Evolutionary conservation across 2,888 invertebrate species (phyloP).

Genomic region (Ischnura elegans): DNA sequence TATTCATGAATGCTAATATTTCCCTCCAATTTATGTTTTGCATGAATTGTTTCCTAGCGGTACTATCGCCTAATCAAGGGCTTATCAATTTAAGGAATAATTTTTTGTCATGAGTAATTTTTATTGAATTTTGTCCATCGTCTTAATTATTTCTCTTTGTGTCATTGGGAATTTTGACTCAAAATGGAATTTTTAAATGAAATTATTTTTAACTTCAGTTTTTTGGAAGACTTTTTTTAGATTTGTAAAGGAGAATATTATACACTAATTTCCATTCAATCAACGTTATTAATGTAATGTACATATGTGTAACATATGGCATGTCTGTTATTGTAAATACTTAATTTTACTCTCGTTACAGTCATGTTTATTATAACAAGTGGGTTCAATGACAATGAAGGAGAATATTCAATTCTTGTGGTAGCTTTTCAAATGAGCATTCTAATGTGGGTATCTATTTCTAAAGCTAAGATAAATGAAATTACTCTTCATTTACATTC

Average conservation of each 20-base stretch:
- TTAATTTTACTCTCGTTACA: not conserved
- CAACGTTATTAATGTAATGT: not conserved
- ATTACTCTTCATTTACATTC: not conserved
- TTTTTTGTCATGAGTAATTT: not conserved
- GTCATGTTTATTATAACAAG: not conserved
- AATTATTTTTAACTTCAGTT: not conserved
- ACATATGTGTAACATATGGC: not conserved
- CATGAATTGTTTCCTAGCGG: slow-evolving; percentile 66
- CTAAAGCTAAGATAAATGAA: not conserved
- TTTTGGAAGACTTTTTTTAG: no score
- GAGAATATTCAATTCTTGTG: not conserved
- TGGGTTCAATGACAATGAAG: not conserved
- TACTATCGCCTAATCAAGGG: not conserved
- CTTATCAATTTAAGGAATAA: not conserved
- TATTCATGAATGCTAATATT: slow-evolving; percentile 64
- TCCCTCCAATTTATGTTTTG: slow-evolving; percentile 67
- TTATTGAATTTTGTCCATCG: not conserved
- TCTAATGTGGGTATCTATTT: not conserved
- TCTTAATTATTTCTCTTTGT: not conserved
- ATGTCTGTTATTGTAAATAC: not conserved
- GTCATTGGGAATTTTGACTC: not conserved
- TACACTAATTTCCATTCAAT: not conserved
- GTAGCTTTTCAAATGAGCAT: not conserved
- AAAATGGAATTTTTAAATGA: slow-evolving; percentile 8
- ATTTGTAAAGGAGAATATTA: no score